Conservation (phyloP, 2,888 invertebrate species). For the Argyresthia albistria region DNA sequence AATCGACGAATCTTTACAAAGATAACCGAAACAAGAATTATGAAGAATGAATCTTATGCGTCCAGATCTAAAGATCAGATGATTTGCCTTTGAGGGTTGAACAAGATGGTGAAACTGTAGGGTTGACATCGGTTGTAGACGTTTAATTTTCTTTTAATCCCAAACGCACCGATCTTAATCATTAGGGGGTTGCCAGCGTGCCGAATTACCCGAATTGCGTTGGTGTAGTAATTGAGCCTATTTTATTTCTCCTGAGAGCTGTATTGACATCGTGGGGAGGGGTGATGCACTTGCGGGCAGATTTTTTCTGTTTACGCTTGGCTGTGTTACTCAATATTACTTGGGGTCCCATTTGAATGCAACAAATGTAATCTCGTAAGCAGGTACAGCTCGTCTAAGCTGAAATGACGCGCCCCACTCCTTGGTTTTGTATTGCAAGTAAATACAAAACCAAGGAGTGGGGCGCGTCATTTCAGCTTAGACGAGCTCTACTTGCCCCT, state of each 20-base stretch:
- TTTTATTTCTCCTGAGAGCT: conserved; percentile 54
- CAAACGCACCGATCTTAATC: conserved; percentile 60
- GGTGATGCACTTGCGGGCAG: conserved; percentile 11
- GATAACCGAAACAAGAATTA: too few species aligned
- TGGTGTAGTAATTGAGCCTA: conserved; percentile 67
- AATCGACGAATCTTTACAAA: conserved; percentile 10
- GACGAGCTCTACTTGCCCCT: too few species aligned
- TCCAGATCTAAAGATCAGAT: too few species aligned
- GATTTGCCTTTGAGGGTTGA: too few species aligned
- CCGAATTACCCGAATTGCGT: conserved; percentile 69
- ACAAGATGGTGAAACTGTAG: conserved; percentile 18
- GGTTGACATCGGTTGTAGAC: conserved; percentile 54
- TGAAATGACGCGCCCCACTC: too few species aligned
- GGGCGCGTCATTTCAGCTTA: too few species aligned
- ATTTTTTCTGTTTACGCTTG: conserved; percentile 29
- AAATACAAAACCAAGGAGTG: too few species aligned
- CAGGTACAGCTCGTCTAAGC: too few species aligned
- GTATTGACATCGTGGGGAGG: background rate
- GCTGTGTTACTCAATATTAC: background rate
- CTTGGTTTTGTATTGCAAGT: too few species aligned
- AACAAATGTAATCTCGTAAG: background rate
- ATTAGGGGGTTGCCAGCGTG: conserved; percentile 56
- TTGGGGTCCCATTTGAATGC: background rate
- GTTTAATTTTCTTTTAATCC: conserved; percentile 72
- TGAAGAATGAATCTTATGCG: too few species aligned